phyloP scores from a whole-genome alignment of 2,113 vertebrate genomes.

The Ploceus nigricollis region DNA sequence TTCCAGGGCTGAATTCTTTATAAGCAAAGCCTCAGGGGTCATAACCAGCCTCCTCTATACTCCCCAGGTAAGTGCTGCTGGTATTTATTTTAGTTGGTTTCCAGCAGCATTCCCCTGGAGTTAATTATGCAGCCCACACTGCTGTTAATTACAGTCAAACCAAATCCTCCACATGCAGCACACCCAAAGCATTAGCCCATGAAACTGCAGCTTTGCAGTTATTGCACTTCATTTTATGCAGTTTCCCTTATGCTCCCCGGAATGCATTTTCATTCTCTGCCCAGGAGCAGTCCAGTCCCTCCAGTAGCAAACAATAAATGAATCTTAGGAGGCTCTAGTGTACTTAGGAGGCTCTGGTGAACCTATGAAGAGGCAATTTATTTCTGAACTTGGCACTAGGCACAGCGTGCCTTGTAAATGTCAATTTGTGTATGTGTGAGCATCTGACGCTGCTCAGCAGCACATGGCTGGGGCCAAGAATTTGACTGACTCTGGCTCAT shows the following conservation, averaged over 20 bases:
- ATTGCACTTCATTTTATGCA: neutral
- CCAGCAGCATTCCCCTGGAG: neutral
- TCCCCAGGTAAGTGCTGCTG: neutral
- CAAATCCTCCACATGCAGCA: neutral
- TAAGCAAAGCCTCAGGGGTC: neutral
- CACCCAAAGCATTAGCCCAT: neutral
- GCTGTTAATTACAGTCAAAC: neutral
- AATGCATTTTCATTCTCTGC: slow-evolving; percentile 26
- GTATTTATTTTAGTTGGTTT: neutral
- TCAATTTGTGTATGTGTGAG: slow-evolving; percentile 50
- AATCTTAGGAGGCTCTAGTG: slow-evolving; percentile 45
- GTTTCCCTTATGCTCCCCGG: neutral
- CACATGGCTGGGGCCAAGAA: slow-evolving; percentile 59
- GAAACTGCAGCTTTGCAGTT: slow-evolving; percentile 1
- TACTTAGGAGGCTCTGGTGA: slow-evolving; percentile 34
- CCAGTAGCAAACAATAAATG: slow-evolving; percentile 61
- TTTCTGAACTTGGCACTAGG: slow-evolving; percentile 53
- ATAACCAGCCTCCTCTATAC: neutral
- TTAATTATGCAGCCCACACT: neutral
- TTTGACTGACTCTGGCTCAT: slow-evolving; percentile 52
- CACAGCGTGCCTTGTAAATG: slow-evolving; percentile 61
- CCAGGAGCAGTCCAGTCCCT: slow-evolving; percentile 17
- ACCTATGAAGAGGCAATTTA: slow-evolving; percentile 24
- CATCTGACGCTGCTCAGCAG: slow-evolving; percentile 63
- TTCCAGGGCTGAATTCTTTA: neutral